A percentile compares a stretch with the other conserved stretches of the same genome.
Evolutionary conservation across 35 echinoderm and acorn worm genomes (phyloP).

Genomic region (Heliocidaris tuberculata): DNA sequence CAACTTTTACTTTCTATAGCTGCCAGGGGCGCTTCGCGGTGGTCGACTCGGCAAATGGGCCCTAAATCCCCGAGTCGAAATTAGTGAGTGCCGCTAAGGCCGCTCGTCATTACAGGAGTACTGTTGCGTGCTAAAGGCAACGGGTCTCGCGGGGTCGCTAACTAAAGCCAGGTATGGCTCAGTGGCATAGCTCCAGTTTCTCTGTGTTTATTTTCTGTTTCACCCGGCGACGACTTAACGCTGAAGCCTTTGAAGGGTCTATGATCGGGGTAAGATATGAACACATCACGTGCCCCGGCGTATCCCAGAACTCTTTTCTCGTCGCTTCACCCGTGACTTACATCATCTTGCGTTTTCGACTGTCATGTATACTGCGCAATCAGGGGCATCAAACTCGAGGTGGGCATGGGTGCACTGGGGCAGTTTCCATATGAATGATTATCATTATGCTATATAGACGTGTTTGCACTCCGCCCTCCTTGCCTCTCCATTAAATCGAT

Average conservation of each 20-base stretch:
- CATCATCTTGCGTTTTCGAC: too few relatives aligned
- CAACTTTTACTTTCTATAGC: neutral
- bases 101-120: neutral
- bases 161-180: neutral
- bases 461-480: too few relatives aligned
- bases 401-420: too few relatives aligned
- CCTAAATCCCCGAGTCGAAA: neutral
- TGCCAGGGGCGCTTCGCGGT: neutral
- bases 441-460: too few relatives aligned
- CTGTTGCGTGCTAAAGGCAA: neutral
- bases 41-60: neutral
- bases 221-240: neutral
- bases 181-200: neutral
- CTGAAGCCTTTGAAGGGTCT: neutral
- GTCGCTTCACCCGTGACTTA: neutral
- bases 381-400: too few relatives aligned
- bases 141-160: neutral
- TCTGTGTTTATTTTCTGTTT: neutral
- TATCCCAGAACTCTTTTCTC: neutral
- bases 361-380: too few relatives aligned
- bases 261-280: neutral
- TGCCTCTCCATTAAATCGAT: too few relatives aligned
- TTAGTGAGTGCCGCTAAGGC: neutral
- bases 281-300: neutral
- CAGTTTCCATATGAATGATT: too few relatives aligned